These are phyloP conservation scores for Exocentrus adspersus DNA, from an alignment of 2,888 invertebrate genomes.

Conservation along the genomic window DNA sequence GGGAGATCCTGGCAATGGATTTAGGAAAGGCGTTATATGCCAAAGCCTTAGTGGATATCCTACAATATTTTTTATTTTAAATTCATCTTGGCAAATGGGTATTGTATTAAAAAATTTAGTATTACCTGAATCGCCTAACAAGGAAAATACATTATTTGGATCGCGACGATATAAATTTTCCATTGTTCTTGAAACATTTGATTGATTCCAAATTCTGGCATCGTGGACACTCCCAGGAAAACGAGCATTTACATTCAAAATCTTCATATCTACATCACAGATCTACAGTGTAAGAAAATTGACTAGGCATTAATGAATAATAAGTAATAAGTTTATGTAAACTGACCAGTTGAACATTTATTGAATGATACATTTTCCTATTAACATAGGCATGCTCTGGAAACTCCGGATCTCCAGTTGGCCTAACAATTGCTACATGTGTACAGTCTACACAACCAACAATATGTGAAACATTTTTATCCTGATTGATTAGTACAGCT, in stretches of 20 bases:
- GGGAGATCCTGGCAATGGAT: neutral
- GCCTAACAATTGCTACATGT: constrained; percentile 48
- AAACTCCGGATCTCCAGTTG: constrained; percentile 33
- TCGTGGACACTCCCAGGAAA: constrained; percentile 31
- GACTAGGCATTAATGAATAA: neutral
- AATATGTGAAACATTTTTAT: neutral
- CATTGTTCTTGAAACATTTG: constrained; percentile 9
- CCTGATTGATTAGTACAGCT: too few relatives aligned
- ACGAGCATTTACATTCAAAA: constrained; percentile 28
- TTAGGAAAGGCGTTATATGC: neutral
- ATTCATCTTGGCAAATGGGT: neutral
- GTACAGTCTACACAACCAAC: constrained; percentile 49
- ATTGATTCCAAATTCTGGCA: constrained; percentile 28
- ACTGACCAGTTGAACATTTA: constrained; percentile 50
- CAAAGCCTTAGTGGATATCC: neutral
- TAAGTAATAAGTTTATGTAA: neutral
- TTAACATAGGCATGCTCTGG: constrained; percentile 48
- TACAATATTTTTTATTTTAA: neutral
- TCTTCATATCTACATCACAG: constrained; percentile 20
- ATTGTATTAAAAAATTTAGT: neutral
- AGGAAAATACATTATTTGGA: constrained; percentile 9
- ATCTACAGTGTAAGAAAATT: neutral
- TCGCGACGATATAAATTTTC: constrained; percentile 27
- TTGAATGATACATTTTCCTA: constrained; percentile 48
- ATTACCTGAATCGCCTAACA: neutral